Percentiles rank a stretch among this genome's conserved stretches.
Evolutionary conservation across 2,797 vertebrate genomes (phyloP).

Genomic region (Acridotheres tristis): DNA sequence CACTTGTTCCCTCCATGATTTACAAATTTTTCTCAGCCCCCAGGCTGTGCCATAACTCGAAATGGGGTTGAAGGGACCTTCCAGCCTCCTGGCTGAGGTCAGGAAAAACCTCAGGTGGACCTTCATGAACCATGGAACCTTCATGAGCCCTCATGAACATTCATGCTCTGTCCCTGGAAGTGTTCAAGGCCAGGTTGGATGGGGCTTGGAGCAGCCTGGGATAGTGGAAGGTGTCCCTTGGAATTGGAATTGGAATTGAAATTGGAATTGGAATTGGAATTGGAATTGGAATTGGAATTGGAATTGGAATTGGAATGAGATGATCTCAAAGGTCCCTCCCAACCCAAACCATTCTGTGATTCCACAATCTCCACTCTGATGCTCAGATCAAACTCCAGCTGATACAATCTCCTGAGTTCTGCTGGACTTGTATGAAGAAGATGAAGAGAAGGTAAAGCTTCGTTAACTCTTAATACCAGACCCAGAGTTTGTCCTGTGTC

Average conservation of each 20-base stretch:
- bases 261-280: not conserved
- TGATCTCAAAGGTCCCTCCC: not conserved
- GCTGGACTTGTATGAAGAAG: not conserved
- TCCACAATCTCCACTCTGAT: not conserved
- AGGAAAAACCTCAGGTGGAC: not conserved
- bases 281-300: too few species aligned
- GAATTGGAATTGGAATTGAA: too few species aligned
- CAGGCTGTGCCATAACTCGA: not conserved
- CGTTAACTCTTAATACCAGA: not conserved
- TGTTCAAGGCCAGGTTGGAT: fast-evolving
- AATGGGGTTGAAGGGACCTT: not conserved
- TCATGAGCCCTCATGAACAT: not conserved
- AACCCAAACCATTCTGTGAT: not conserved
- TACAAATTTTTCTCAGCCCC: not conserved
- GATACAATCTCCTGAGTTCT: not conserved
- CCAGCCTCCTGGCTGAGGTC: not conserved
- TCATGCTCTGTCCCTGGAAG: not conserved
- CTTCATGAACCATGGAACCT: not conserved
- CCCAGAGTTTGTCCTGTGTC: not conserved
- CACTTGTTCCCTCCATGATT: not conserved
- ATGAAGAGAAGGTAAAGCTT: not conserved
- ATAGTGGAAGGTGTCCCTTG: not conserved
- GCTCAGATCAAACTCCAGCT: not conserved
- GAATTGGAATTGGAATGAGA: not conserved
- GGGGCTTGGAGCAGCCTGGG: not conserved